Conservation (phyloP, 2,113 vertebrate genomes). For the Puntigrus tetrazona region DNA sequence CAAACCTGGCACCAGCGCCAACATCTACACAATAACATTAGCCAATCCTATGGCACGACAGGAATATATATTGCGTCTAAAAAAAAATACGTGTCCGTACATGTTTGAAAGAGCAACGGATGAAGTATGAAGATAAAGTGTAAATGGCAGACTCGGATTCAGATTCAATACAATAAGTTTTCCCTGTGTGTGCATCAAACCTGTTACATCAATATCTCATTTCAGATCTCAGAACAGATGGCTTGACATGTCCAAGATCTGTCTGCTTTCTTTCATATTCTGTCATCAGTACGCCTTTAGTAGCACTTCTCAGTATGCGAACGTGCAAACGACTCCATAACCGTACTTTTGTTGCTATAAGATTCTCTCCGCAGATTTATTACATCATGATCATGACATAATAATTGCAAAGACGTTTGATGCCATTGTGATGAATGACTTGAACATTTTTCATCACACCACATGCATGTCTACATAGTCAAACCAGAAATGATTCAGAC, state of each 20-base stretch:
- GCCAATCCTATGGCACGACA: conserved; percentile 58
- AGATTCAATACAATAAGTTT: conserved; percentile 1
- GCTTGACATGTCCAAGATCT: conserved; percentile 80
- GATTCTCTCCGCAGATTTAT: neutral
- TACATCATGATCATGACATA: neutral
- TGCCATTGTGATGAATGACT: neutral
- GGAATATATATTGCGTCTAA: conserved; percentile 6
- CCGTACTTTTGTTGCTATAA: neutral
- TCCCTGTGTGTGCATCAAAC: conserved; percentile 65
- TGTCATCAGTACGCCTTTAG: conserved; percentile 1
- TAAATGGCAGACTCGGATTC: neutral
- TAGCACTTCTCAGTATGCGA: conserved; percentile 1
- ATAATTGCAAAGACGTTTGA: neutral
- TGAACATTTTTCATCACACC: neutral
- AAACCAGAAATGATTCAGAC: no score
- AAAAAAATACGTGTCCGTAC: neutral
- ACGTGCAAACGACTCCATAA: neutral
- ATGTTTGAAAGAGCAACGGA: neutral
- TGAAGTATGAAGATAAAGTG: neutral
- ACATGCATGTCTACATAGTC: neutral
- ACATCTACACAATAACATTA: conserved; percentile 62
- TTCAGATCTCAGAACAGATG: conserved; percentile 78
- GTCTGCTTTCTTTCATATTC: conserved; percentile 33
- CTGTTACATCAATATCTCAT: conserved; percentile 80
- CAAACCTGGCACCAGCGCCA: conserved; percentile 57